Percentiles rank a stretch among this genome's conserved stretches.
Conservation (phyloP, 2,888 invertebrate genomes). For the Tenthredo distinguenda region DNA sequence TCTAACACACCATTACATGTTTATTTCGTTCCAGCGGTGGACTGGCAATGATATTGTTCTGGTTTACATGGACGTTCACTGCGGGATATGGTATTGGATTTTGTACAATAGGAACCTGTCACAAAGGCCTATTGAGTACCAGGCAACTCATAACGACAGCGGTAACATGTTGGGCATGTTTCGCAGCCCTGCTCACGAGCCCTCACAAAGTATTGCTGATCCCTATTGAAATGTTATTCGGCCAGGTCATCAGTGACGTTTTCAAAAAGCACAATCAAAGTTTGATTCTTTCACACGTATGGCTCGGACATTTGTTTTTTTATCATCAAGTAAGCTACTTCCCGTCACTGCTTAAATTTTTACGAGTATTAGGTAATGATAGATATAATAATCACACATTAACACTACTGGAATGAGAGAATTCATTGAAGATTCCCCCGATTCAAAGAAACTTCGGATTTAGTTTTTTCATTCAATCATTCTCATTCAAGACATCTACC, state of each 20-base stretch:
- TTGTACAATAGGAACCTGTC: slow-evolving; percentile 31
- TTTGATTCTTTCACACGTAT: slow-evolving; percentile 58
- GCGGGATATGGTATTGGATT: slow-evolving; percentile 20
- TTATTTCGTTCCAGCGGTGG: slow-evolving; percentile 14
- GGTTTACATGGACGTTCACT: slow-evolving; percentile 11
- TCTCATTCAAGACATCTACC: not conserved
- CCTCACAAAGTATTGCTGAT: slow-evolving; percentile 47
- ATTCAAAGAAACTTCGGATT: not conserved
- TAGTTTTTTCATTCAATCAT: not conserved
- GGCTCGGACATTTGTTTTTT: slow-evolving; percentile 32
- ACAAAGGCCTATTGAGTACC: slow-evolving; percentile 7
- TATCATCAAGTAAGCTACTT: slow-evolving; percentile 12
- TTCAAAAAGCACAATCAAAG: slow-evolving; percentile 55
- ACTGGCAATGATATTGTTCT: slow-evolving; percentile 10
- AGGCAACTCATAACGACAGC: slow-evolving; percentile 9
- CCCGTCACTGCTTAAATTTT: not conserved
- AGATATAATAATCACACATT: not conserved
- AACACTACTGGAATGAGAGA: not conserved
- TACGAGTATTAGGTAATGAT: not conserved
- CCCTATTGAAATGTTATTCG: slow-evolving; percentile 20
- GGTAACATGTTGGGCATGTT: slow-evolving; percentile 31
- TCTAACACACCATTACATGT: not conserved
- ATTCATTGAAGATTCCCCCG: not conserved
- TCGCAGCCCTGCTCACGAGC: not conserved
- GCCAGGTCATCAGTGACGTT: slow-evolving; percentile 61